Evolutionary conservation across 2,888 invertebrate species (phyloP), one percentile per base, ranked within the genome.

Genomic region (Girardia tigrina): DNA sequence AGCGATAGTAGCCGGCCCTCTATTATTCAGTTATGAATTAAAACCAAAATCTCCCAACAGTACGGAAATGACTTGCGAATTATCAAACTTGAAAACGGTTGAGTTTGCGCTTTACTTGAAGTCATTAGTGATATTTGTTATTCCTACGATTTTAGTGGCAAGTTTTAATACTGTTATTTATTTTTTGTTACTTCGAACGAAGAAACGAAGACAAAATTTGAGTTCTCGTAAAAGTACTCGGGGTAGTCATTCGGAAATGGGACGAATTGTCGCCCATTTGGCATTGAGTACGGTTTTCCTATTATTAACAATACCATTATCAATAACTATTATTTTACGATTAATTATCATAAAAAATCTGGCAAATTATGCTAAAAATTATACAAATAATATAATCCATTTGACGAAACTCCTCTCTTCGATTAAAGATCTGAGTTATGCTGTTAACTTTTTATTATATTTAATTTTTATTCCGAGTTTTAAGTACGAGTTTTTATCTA

Each of bases 391-490:
- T 26, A 74, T 74, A 2, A 69, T 27, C 42, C 76, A 77, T 29
- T 29, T 72, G 4, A 70, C 77, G 6, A 77, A 77, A 27, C 71
- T 77, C 26, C 36, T 77, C 8, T 77, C 77, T 2, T 77, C 77
- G 23, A 23, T 77, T 2, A 77, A 77, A 28, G 77, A 77, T 56
- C 26, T 77, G 23, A 42, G 28, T 36, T 77, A 77, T 36, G 73
- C 42, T 12, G 73, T 77, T n/a, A 77, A 77, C 73, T 77, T 77
- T 28, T 77, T 72, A 28, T 29, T 77, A 26, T 77, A 77, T 71
- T 73, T 77, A 14, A 73, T 72, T 26, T 77, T 77, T 36, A 26
- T 77, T n/a, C 27, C 29, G 0, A 77, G 28, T n/a, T 77, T 77
- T 70, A 8, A 73, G 6, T 29, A 28, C 16, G 28, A 70, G 20